A percentile compares a stretch with the other conserved stretches of the same genome.
These are phyloP conservation scores for Fistularia tabacaria DNA, from an alignment of 2,797 vertebrate species.

Conservation along the genomic window DNA sequence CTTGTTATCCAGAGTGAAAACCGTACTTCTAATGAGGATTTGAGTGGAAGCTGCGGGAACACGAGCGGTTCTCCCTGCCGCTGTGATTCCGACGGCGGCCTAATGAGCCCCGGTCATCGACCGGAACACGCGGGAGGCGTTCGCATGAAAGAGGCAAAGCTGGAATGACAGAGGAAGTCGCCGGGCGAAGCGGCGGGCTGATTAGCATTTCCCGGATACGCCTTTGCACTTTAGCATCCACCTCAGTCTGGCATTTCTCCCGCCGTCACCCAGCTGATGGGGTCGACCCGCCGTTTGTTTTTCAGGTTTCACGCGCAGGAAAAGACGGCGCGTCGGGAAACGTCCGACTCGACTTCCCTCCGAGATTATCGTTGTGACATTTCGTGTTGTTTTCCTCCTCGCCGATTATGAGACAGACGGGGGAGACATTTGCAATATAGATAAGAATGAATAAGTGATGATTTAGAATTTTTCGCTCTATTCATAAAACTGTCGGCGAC, in stretches of 20 bases:
- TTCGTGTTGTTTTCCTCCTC: slow-evolving; percentile 17
- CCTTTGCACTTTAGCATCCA: slow-evolving; percentile 50
- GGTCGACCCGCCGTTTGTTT: slow-evolving; percentile 42
- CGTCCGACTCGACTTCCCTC: not conserved
- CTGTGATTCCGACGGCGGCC: slow-evolving; percentile 10
- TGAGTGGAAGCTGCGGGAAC: slow-evolving; percentile 12
- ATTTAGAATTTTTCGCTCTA: too few species aligned
- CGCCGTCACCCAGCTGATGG: slow-evolving; percentile 57
- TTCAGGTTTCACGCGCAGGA: slow-evolving; percentile 9
- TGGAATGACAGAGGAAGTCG: too few species aligned
- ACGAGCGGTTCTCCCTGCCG: slow-evolving; percentile 19
- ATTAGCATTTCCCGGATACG: slow-evolving; percentile 64
- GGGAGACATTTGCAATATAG: slow-evolving; percentile 24
- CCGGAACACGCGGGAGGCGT: slow-evolving; percentile 20
- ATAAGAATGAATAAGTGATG: too few species aligned
- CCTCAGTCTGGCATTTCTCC: slow-evolving; percentile 53
- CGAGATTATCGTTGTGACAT: slow-evolving; percentile 52
- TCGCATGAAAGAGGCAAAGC: slow-evolving; percentile 11
- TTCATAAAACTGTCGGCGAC: too few species aligned
- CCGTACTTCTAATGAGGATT: slow-evolving; percentile 43
- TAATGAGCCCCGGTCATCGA: slow-evolving; percentile 33
- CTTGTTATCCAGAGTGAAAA: slow-evolving; percentile 37
- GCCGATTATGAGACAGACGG: slow-evolving; percentile 18
- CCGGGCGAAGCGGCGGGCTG: slow-evolving; percentile 35
- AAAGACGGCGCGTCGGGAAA: too few species aligned